Conservation (phyloP, 2,113 vertebrate genomes). For the Dinomys branickii region DNA sequence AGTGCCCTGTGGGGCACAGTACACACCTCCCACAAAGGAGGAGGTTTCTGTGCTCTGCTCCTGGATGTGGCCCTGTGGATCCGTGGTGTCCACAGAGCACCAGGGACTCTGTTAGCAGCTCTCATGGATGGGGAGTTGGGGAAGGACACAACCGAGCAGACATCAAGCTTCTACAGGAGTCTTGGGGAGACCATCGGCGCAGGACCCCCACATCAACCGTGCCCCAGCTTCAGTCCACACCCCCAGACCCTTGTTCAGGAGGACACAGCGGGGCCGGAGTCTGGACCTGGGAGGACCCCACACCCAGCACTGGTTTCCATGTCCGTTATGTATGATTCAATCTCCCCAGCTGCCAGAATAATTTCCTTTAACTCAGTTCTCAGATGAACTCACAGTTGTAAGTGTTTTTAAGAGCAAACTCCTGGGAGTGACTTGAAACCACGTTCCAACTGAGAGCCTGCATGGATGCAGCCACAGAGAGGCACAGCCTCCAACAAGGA, state of each 20-base stretch:
- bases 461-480: background rate
- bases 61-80: background rate
- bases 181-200: rapidly evolving
- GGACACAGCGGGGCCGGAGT: background rate
- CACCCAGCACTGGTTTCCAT: background rate
- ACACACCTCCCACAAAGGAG: background rate
- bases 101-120: background rate
- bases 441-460: rapidly evolving
- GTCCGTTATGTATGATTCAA: no score
- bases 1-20: background rate
- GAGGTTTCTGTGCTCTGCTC: background rate
- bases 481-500: no score
- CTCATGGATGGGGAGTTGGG: background rate
- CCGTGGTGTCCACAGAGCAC: background rate
- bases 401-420: background rate
- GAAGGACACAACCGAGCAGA: background rate
- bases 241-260: no score
- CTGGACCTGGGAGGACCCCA: background rate
- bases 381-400: background rate
- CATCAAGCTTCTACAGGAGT: rapidly evolving
- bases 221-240: background rate
- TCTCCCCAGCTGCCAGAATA: background rate
- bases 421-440: background rate
- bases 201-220: background rate
- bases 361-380: background rate